phyloP scores from a whole-genome alignment of 2,888 invertebrate genomes.

The Macrophya alboannulata region DNA sequence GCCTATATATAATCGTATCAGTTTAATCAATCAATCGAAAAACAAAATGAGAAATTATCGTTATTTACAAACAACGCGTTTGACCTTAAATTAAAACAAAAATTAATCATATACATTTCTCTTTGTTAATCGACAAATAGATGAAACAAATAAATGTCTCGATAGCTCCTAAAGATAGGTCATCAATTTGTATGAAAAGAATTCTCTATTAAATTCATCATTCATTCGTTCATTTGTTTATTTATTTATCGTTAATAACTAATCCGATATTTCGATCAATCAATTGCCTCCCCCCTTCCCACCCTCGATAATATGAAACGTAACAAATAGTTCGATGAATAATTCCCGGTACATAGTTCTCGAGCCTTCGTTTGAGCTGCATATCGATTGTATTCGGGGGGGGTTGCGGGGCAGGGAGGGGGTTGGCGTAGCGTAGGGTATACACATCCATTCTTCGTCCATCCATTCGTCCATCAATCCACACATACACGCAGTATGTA shows the following conservation, averaged over 20 bases:
- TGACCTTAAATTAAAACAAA: no score
- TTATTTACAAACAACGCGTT: no score
- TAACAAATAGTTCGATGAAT: not conserved
- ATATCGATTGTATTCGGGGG: constrained; percentile 27
- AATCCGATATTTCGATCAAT: not conserved
- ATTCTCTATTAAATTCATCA: not conserved
- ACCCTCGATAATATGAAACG: not conserved
- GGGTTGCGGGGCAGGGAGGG: no score
- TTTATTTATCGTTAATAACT: not conserved
- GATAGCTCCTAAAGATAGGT: no score
- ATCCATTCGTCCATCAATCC: not conserved
- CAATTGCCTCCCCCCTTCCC: not conserved
- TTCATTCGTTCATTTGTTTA: not conserved
- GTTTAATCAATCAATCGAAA: no score
- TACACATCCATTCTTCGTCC: not conserved
- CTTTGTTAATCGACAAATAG: not conserved
- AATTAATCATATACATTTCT: not conserved
- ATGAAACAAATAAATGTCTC: not conserved
- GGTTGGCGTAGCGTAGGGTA: constrained; percentile 5
- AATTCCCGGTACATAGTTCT: not conserved
- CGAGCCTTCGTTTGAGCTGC: not conserved
- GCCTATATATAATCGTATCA: no score
- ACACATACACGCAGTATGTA: not conserved
- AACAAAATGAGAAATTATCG: no score
- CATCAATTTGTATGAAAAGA: not conserved